A percentile compares a stretch with the other conserved stretches of the same genome.
Conservation (phyloP, 2,113 vertebrate species). For the Jaculus jaculus region DNA sequence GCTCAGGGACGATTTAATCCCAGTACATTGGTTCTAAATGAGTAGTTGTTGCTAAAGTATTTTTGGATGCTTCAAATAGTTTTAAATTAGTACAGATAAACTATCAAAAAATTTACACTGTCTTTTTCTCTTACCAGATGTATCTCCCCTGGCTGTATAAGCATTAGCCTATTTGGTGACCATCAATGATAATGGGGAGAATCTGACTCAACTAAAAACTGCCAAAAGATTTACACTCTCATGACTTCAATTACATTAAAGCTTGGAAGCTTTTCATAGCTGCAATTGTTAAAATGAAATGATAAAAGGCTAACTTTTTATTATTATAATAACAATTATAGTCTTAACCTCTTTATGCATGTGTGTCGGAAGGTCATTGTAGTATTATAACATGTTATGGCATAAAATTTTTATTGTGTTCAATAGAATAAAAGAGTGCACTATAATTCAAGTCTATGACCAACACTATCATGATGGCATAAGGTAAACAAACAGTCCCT, state of each 20-base stretch:
- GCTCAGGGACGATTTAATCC: not conserved
- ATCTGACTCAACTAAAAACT: not conserved
- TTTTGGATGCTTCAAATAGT: not conserved
- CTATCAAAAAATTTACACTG: not conserved
- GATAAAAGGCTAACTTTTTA: slow-evolving; percentile 38
- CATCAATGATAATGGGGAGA: not conserved
- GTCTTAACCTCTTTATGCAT: slow-evolving; percentile 7
- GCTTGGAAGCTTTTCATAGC: slow-evolving; percentile 22
- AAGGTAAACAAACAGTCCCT: not conserved
- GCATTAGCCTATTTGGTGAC: not conserved
- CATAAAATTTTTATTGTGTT: not conserved
- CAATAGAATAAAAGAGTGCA: not conserved
- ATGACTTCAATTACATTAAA: slow-evolving; percentile 21
- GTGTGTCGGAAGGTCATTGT: not conserved
- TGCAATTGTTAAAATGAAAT: slow-evolving; percentile 22
- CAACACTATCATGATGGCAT: not conserved
- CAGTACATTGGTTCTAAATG: not conserved
- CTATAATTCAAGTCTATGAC: not conserved
- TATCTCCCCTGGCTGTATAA: not conserved
- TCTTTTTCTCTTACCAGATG: not conserved
- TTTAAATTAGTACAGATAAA: slow-evolving; percentile 1
- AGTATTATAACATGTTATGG: not conserved
- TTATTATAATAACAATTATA: slow-evolving; percentile 32
- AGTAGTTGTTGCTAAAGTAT: not conserved
- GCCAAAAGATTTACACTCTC: not conserved